phyloP scores from a whole-genome alignment of 2,888 invertebrate species.

The Hydriomena furcata region DNA sequence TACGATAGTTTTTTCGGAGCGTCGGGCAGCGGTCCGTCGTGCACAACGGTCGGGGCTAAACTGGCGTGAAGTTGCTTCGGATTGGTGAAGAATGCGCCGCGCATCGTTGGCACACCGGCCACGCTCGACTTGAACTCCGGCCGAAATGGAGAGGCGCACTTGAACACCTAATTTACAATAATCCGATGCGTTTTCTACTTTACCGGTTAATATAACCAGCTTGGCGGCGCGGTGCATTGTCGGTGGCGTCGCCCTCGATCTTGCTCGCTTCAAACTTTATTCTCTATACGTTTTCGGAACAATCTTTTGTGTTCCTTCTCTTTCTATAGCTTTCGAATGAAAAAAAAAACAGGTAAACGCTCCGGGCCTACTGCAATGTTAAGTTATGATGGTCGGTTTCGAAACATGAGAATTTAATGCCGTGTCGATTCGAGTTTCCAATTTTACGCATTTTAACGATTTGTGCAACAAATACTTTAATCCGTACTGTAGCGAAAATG shows the following conservation, averaged over 20 bases:
- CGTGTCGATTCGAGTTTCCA: conserved; percentile 45
- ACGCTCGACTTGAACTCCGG: conserved; percentile 65
- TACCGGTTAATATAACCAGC: conserved; percentile 76
- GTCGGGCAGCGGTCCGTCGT: conserved; percentile 64
- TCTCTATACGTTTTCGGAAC: conserved; percentile 71
- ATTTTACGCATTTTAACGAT: conserved; percentile 55
- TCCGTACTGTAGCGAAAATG: conserved; percentile 28
- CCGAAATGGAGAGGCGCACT: conserved; percentile 62
- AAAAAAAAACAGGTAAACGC: conserved; percentile 76
- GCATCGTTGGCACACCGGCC: conserved; percentile 80
- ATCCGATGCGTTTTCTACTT: conserved; percentile 54
- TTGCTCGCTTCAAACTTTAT: conserved; percentile 66
- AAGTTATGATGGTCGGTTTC: conserved; percentile 44
- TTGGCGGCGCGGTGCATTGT: conserved; percentile 78
- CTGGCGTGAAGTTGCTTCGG: conserved; percentile 76
- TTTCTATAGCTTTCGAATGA: conserved; percentile 62
- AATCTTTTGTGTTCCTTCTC: conserved; percentile 58
- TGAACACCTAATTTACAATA: conserved; percentile 56
- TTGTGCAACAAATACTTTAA: conserved; percentile 36
- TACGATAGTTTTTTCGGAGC: conserved; percentile 67
- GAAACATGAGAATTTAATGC: conserved; percentile 52
- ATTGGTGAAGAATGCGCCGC: conserved; percentile 81
- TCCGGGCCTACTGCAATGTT: conserved; percentile 56
- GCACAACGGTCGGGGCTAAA: conserved; percentile 65
- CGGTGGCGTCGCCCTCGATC: conserved; percentile 76